Evolutionary conservation across 2,113 vertebrate genomes (phyloP), one percentile per base, ranked within the genome.

Genomic region (Laticauda laticaudata): DNA sequence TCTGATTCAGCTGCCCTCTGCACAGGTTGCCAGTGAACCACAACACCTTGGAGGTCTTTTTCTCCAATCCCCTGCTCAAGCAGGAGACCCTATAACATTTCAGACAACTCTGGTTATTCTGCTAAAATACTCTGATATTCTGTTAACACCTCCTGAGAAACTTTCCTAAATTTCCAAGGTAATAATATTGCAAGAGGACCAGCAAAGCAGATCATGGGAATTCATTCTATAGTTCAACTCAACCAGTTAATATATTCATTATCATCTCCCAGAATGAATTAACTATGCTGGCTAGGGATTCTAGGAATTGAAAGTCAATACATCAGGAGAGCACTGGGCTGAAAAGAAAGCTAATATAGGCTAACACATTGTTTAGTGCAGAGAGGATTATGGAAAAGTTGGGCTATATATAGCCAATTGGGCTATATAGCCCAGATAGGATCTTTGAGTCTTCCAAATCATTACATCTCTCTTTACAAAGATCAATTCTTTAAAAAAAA

Each of bases 391-490:
- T 34, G 14, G 69, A 75, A 75, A 75, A 75, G 3, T 34, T 24
- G n/a, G 56, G 10, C 51, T 21, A 20, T 1, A 39, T 39, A 39
- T 39, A 39, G 34, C 34, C 34, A 39, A 1, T 39, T 39, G 34
- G 34, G 34, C 34, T 39, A 39, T 39, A 39, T 87, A n/a, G 18
- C 23, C 56, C 14, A 10, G 9, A 48, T 57, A 29, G 15, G 14
- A 55, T 20, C 48, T 56, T 57, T 90, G 57, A 64, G 89, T 64
- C 3, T 15, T 64, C 92, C 54, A 92, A 87, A 64, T 92, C 29
- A 34, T 34, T 90, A 23, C 24, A 95, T n/a, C 94, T 91, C 18
- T 34, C 10, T 86, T 91, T 90, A 92, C 20, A 12, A 94, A 96
- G 14, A 86, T 90, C 4, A 2, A 94, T 92, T 59, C 91, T 92